Percentiles rank a stretch among this genome's conserved stretches.
Evolutionary conservation across 2,113 vertebrate species (phyloP).

Genomic region (Psephotus haematonotus): DNA sequence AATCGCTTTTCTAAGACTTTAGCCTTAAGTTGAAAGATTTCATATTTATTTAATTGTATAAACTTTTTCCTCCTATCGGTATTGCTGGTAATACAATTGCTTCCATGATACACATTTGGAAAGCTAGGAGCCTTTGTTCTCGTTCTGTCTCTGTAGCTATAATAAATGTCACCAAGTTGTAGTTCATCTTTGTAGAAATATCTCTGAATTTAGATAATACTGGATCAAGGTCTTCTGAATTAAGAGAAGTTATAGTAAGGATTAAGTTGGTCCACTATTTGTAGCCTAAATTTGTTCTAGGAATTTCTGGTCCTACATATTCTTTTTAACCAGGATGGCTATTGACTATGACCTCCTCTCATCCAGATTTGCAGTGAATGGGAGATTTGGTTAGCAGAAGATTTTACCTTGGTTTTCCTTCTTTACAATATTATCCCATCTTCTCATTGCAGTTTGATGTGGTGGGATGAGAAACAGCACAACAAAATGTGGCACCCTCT

Average conservation of each 20-base stretch:
- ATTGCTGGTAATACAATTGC: not conserved
- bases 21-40: conserved; percentile 48
- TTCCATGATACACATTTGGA: not conserved
- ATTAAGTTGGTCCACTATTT: not conserved
- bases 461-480: not conserved
- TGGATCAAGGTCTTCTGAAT: not conserved
- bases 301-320: not conserved
- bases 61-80: not conserved
- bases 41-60: conserved; percentile 40
- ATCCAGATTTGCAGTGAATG: not conserved
- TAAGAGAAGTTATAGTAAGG: not conserved
- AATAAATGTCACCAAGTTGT: not conserved
- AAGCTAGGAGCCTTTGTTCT: not conserved
- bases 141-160: not conserved
- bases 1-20: conserved; percentile 16
- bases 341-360: not conserved
- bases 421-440: not conserved
- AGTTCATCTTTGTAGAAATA: conserved; percentile 15
- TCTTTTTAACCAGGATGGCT: not conserved
- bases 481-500: not conserved
- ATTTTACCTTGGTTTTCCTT: not conserved
- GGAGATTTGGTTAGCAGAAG: not conserved
- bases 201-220: not conserved
- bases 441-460: rapidly evolving
- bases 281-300: not conserved